phyloP scores from a whole-genome alignment of 35 echinoderm and acorn worm genomes.

The Chiridota heheva region DNA sequence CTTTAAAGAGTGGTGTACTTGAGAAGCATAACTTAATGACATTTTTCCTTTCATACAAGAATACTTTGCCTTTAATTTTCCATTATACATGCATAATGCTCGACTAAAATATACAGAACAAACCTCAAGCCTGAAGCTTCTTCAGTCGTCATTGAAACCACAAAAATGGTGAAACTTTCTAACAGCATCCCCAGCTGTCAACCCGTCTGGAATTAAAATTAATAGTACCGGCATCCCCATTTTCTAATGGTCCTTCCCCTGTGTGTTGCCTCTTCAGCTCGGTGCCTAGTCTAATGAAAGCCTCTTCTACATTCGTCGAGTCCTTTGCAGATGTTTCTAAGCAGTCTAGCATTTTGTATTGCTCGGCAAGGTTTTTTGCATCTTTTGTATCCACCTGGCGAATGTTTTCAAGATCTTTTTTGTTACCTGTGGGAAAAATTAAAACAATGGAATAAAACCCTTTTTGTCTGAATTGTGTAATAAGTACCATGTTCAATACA shows the following conservation, averaged over 20 bases:
- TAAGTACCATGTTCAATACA: not conserved
- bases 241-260: constrained; percentile 72
- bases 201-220: constrained; percentile 84
- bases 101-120: too few species aligned
- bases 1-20: too few species aligned
- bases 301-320: constrained; percentile 93
- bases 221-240: constrained; percentile 58
- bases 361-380: constrained; percentile 73
- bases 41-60: too few species aligned
- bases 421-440: constrained; percentile 66
- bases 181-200: constrained; percentile 91
- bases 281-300: constrained; percentile 72
- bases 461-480: not conserved
- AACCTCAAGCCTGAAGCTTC: too few species aligned
- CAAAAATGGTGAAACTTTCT: too few species aligned
- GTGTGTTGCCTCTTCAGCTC: constrained; percentile 85
- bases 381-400: constrained; percentile 75
- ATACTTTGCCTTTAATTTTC: too few species aligned
- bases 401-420: constrained; percentile 87
- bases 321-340: constrained; percentile 97
- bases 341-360: constrained; percentile 91
- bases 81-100: too few species aligned
- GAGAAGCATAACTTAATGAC: too few species aligned
- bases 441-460: not conserved
- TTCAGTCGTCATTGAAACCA: too few species aligned